These are phyloP conservation scores for Calycopis cecrops DNA, from an alignment of 1,140 invertebrate species.

Conservation along the genomic window DNA sequence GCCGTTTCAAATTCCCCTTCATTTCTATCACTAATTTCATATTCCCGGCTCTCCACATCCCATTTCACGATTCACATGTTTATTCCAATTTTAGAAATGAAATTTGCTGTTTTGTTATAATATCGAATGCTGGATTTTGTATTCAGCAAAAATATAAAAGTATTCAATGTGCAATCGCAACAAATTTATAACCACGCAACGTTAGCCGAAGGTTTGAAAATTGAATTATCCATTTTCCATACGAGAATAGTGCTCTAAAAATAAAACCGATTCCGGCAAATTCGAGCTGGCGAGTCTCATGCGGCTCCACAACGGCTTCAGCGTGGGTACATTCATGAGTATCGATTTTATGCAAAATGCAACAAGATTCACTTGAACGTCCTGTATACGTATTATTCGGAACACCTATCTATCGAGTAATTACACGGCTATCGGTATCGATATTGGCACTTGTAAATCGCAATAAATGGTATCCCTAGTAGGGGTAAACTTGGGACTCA, in stretches of 20 bases:
- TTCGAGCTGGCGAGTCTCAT: conserved; percentile 51
- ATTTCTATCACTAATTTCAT: conserved; percentile 7
- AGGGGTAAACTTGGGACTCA: background rate
- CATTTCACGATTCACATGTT: background rate
- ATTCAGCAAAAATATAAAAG: background rate
- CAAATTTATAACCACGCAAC: conserved; percentile 25
- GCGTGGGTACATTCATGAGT: conserved; percentile 64
- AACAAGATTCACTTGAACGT: conserved; percentile 71
- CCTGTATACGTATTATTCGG: conserved; percentile 50
- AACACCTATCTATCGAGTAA: conserved; percentile 55
- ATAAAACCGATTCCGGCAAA: conserved; percentile 56
- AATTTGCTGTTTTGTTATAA: background rate
- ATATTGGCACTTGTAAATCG: conserved; percentile 52
- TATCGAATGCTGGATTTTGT: background rate
- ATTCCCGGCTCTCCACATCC: background rate
- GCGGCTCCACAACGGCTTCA: conserved; percentile 40
- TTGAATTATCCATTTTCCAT: conserved; percentile 39
- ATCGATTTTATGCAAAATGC: conserved; percentile 75
- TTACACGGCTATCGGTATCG: conserved; percentile 45
- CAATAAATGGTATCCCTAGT: conserved; percentile 26
- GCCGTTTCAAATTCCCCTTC: conserved; percentile 6
- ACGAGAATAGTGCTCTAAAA: conserved; percentile 45
- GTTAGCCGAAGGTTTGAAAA: conserved; percentile 29
- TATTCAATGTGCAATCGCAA: conserved; percentile 18
- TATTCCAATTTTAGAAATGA: background rate